Conservation (phyloP, 2,797 vertebrate species). For the Pristis pectinata region DNA sequence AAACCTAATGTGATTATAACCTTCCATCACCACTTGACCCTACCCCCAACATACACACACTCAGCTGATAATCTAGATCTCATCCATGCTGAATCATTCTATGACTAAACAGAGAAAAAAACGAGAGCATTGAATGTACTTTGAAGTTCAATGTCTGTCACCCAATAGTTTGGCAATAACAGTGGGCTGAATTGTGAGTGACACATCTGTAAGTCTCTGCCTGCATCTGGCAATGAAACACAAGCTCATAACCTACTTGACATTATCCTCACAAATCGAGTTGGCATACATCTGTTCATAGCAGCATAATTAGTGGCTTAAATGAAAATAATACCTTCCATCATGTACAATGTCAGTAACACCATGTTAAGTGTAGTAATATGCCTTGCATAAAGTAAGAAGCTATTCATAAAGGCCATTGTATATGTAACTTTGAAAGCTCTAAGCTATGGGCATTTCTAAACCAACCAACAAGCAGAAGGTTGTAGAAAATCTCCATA, state of each 20-base stretch:
- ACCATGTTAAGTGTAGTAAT: background rate
- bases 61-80: background rate
- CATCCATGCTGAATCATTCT: background rate
- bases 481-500: too few relatives aligned
- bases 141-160: background rate
- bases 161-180: background rate
- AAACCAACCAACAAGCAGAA: too few relatives aligned
- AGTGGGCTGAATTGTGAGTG: background rate
- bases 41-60: background rate
- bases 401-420: background rate
- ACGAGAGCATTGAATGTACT: background rate
- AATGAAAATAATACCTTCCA: too few relatives aligned
- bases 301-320: background rate
- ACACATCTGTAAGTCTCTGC: background rate
- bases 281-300: background rate
- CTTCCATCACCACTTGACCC: background rate
- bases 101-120: background rate
- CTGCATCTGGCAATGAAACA: background rate
- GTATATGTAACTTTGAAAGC: background rate
- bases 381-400: background rate
- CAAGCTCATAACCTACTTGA: background rate
- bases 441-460: background rate
- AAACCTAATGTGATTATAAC: background rate
- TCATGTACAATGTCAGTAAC: background rate
- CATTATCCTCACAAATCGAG: background rate